Conservation (phyloP, 2,113 vertebrate genomes). For the Oreochromis aureus region DNA sequence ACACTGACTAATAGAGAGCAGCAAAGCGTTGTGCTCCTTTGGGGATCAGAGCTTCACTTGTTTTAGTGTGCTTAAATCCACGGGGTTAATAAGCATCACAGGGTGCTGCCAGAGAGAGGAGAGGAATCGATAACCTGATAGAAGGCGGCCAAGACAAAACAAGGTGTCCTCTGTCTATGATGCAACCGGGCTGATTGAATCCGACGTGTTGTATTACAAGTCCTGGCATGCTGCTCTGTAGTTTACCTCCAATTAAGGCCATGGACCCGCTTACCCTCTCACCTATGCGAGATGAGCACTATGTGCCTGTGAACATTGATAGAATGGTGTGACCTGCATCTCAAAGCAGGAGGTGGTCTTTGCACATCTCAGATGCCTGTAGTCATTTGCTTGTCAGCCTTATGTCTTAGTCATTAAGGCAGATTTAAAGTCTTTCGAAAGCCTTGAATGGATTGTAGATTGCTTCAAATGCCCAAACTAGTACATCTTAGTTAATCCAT, state of each 20-base stretch:
- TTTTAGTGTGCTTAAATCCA: slow-evolving; percentile 4
- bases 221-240: not conserved
- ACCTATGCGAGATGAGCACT: not conserved
- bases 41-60: not conserved
- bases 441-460: not conserved
- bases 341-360: not conserved
- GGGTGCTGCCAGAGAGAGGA: not conserved
- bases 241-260: slow-evolving; percentile 3
- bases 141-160: not conserved
- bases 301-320: not conserved
- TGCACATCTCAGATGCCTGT: not conserved
- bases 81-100: slow-evolving; percentile 35
- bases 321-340: not conserved
- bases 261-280: not conserved
- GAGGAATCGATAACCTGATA: slow-evolving; percentile 39
- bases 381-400: not conserved
- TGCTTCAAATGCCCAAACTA: not conserved
- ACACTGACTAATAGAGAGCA: not conserved
- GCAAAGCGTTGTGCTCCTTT: not conserved
- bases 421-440: not conserved
- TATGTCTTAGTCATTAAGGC: not conserved
- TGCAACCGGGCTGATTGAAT: slow-evolving; percentile 27
- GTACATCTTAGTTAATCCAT: not conserved
- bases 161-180: slow-evolving; percentile 2
- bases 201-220: slow-evolving; percentile 29